Evolutionary conservation across 1,140 invertebrate species (phyloP).

Genomic region (Ericerus pela): DNA sequence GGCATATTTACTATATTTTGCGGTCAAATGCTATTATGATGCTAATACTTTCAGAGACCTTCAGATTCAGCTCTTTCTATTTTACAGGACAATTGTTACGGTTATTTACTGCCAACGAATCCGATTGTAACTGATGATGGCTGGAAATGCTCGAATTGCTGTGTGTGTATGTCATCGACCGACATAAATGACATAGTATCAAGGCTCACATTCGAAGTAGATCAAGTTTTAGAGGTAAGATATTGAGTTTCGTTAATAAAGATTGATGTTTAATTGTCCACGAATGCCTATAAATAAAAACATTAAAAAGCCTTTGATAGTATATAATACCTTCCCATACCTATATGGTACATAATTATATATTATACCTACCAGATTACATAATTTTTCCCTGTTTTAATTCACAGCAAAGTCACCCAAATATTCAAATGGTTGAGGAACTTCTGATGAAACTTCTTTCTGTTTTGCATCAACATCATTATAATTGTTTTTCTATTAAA

Average conservation of each 20-base stretch:
- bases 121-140: constrained; percentile 50
- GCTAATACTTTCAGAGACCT: too few relatives aligned
- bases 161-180: constrained; percentile 36
- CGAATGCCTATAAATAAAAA: neutral
- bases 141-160: constrained; percentile 56
- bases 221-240: constrained; percentile 36
- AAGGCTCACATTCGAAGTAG: constrained; percentile 57
- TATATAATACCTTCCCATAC: neutral
- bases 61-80: too few relatives aligned
- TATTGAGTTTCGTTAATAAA: neutral
- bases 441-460: constrained; percentile 43
- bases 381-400: too few relatives aligned
- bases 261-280: neutral
- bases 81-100: constrained; percentile 40
- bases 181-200: constrained; percentile 44
- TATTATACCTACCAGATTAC: too few relatives aligned
- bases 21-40: too few relatives aligned
- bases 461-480: constrained; percentile 63
- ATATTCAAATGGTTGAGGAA: constrained; percentile 38
- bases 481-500: constrained; percentile 58
- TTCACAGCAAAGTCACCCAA: constrained; percentile 19
- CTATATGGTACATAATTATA: too few relatives aligned
- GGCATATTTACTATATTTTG: too few relatives aligned
- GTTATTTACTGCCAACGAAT: constrained; percentile 47
- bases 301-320: neutral